Base-by-base conservation (phyloP, 1,140 invertebrate genomes). In the Drosophila pandora region DNA sequence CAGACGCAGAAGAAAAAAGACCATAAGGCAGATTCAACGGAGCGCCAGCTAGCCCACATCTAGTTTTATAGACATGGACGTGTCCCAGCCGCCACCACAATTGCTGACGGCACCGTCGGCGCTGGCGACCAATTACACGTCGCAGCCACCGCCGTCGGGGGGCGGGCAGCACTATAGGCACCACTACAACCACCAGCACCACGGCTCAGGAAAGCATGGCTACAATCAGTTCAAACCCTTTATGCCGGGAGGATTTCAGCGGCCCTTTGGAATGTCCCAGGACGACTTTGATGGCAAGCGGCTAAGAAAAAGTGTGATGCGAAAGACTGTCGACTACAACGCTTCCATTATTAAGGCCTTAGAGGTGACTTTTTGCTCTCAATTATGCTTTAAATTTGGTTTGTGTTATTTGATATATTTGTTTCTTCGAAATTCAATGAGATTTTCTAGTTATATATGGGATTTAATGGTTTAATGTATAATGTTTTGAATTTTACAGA, bases 241-340 rank as follows among this genome's bases (percentile, higher is more conserved):
- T 17, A 84, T 84, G 73, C 82, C 84, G 0, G 87, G 87, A 8
- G 81, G 85, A 5, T 91, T 91, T 28, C 81, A 87, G 30, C 64
- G 90, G 8, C 90, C 90, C 0, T 90, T 88, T 48, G 90, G 80
- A 17, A 95, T 95, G 94, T 94, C 94, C 39, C 94, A 96, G 79
- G 95, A 96, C 89, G 97, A 98, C 92, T 98, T 98, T 92, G 98
- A 99, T 94, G 98, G 98, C 30, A 99, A 99, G 93, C 94, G 98
- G 63, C 94, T 99, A 60, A 93, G 98, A 78, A 99, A 99, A 93
- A 97, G 97, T 69, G 96, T 99, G 58, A 98, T 99, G 94, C 94
- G 98, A 77, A 99, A 99, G 94, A 99, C 98, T 43, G 97, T 99
- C 43, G 98, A 99, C 93, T 99, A 99, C 92, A 99, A 99, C 94